Conservation (phyloP, 2,113 vertebrate genomes). For the Accipiter cooperii region DNA sequence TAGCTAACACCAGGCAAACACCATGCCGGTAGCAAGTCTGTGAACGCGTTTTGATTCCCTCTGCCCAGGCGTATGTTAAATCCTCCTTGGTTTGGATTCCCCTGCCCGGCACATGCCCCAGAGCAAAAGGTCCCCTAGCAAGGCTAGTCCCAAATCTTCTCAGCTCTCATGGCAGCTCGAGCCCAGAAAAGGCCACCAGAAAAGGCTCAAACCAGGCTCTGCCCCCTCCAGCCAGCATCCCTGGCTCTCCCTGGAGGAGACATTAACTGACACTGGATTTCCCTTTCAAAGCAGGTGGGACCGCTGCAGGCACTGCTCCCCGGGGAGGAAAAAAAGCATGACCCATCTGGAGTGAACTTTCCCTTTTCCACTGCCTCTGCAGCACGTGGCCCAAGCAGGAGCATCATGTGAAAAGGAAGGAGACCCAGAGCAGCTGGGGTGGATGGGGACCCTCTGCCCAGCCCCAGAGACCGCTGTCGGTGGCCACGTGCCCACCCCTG, state of each 20-base stretch:
- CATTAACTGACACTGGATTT: not conserved
- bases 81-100: not conserved
- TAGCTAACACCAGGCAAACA: not conserved
- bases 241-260: not conserved
- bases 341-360: not conserved
- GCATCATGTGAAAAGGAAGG: rapidly evolving
- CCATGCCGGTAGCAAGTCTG: rapidly evolving
- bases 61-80: not conserved
- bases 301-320: rapidly evolving
- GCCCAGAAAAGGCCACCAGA: not conserved
- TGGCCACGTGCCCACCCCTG: not conserved
- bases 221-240: not conserved
- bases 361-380: not conserved
- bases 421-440: rapidly evolving
- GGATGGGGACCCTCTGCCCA: not conserved
- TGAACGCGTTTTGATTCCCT: rapidly evolving
- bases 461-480: rapidly evolving
- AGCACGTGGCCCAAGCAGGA: rapidly evolving
- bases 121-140: not conserved
- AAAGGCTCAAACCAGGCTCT: not conserved
- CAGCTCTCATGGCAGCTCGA: rapidly evolving
- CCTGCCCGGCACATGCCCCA: not conserved
- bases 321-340: rapidly evolving
- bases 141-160: not conserved
- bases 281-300: not conserved